phyloP scores from a whole-genome alignment of 2,113 vertebrate genomes.

The Himantopus leucocephalus region DNA sequence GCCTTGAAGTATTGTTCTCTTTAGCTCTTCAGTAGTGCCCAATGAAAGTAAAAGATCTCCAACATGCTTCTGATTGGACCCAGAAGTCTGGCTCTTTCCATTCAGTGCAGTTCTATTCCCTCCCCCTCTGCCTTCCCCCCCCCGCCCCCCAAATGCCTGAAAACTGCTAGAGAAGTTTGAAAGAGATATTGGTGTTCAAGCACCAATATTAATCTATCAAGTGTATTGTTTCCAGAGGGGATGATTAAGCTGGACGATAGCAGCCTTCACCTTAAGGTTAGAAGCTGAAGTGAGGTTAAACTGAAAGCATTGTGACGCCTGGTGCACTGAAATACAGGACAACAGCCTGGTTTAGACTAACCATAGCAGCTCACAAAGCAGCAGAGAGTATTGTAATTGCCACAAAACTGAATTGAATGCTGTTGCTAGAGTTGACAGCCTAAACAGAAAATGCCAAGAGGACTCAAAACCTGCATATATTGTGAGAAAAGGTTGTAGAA shows the following conservation, averaged over 20 bases:
- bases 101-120: neutral
- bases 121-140: accelerated
- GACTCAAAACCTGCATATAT: neutral
- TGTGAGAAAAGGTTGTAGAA: neutral
- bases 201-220: neutral
- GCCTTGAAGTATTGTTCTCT: neutral
- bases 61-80: neutral
- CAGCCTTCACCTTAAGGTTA: neutral
- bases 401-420: neutral
- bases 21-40: neutral
- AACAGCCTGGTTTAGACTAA: neutral
- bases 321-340: neutral
- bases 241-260: neutral
- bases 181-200: neutral
- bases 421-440: neutral
- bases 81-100: neutral
- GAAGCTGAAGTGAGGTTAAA: neutral
- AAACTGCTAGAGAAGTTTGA: neutral
- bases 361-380: neutral
- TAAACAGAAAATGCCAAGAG: neutral
- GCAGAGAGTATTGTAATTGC: neutral
- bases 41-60: neutral
- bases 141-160: neutral
- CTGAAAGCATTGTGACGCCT: neutral
- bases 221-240: neutral